Evolutionary conservation across 2,113 vertebrate species (phyloP), one percentile per base, ranked within the genome.

Genomic region (Ameiurus melas): DNA sequence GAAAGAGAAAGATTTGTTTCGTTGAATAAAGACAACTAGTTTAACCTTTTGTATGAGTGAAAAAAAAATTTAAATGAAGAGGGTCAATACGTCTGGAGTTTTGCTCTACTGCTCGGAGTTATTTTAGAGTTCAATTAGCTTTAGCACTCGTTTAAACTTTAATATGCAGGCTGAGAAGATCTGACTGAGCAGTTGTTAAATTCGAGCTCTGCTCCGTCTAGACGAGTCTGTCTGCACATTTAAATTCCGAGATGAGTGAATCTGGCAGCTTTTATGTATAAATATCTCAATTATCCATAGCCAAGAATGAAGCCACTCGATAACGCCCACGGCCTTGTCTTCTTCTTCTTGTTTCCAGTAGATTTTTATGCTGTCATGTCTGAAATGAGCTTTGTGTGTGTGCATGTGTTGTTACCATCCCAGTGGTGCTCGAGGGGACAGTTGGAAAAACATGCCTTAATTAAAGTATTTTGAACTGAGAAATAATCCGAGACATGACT

Each of bases 201-300:
- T 53, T 84, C 27, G 0, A 25, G 55, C 80, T 82, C 80, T 60
- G 55, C 55, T 60, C 80, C 60, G 85, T 86, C 85, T 80, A 86
- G 85, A 86, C 85, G 4, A 62, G 60, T 70, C 60, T 17, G 77
- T 47, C 60, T 73, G 33, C 57, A 27, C 86, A 73, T 68, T 73
- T 58, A 13, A 83, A 78, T 47, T 47, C 36, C 27, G 20, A 64
- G 36, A 53, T 27, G 58, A 51, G 87, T n/a, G 82, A 16, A 39
- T 68, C 82, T 79, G 87, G 20, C 87, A 51, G 68, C 66, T 71
- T 85, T 84, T 78, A 84, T 88, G 71, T 55, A 85, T 66, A 84
- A 70, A 84, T 84, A 77, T 78, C 33, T 64, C 22, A 62, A 83
- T 47, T 88, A 62, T 88, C 87, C 73, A 33, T 20, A 79, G 71